Base-by-base conservation (phyloP, 2,113 vertebrate genomes). In the Neolamprologus modestus region DNA sequence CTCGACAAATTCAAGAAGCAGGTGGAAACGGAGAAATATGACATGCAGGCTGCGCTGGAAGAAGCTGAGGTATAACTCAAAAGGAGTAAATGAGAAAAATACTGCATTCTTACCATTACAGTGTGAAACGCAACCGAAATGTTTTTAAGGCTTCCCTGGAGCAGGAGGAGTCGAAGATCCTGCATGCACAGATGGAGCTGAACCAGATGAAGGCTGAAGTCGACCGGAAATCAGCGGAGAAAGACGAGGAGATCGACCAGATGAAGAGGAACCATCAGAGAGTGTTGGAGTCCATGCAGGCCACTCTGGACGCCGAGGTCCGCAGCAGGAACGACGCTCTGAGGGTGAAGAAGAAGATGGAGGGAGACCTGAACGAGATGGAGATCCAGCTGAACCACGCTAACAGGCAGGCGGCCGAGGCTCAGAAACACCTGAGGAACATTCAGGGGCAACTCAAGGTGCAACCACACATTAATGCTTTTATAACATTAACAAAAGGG, bases 261-360 rank as follows among this genome's bases (percentile, higher is more conserved):
- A 31, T 92, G 37, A 95, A 92, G 91, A 90, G 91, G n/a, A 95
- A 91, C 94, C 84, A 90, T 84, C 95, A 94, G 31, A 81, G 93
- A 4, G 78, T 95, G 0, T 90, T 97, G 9, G 97, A 97, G 55
- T 91, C 96, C 0, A 95, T 97, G 95, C 97, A 98, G 87, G 96
- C 92, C 80, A 97, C 94, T 0, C 35, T 94, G 16, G 91, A 94
- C 1, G 84, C 82, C 1, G 90, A 94, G 12, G 84, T 94, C 1
- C 83, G 81, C 12, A 90, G 88, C 88, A 84, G 88, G 53, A 93
- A 92, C 2, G 91, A 92, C 4, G 85, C 86, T 2, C 84, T 97
- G 26, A 92, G 97, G 11, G 53, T 98, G 26, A 97, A 97, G 93
- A 97, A 97, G 82, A 98, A 82, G 81, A 82, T 82, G 81, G 81